Base-by-base conservation (phyloP, 2,113 vertebrate species). In the Aegypius monachus region DNA sequence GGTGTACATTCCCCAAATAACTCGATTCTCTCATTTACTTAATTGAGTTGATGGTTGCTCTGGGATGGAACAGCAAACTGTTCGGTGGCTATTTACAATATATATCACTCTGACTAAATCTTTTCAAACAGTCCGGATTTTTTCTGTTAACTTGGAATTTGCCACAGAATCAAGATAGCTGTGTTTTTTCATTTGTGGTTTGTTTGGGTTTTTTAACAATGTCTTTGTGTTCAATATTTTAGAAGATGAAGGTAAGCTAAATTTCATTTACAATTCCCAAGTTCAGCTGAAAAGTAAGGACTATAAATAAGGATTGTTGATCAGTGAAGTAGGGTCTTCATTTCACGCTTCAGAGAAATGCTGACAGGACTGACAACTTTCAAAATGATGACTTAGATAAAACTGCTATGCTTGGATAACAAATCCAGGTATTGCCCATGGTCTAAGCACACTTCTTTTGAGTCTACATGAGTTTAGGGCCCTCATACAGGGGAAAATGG, bases 1-100 rank as follows among this genome's bases (percentile, higher is more conserved):
- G 92, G 83, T 95, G 86, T 79, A 36, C 83, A 86, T 95, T 95
- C 90, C 75, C 56, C 47, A 55, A 86, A 92, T 96, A 96, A 80
- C 88, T 90, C 3, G 3, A 81, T 96, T 93, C 43, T 93, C 73
- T 87, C 68, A 32, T 88, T 95, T 92, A 20, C 65, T 91, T 94
- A 96, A 97, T 93, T 93, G 77, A 93, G 68, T 32, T 91, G 96
- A 88, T 93, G 83, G 72, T 29, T 86, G 71, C 68, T 78, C 43
- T 94, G 90, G 95, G 82, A 81, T 68, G 48, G 63, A 96, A 34
- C 10, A 56, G 80, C 68, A 86, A 88, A 81, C 42, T 52, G 45
- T 90, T 93, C 34, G 31, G 47, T 88, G 65, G 40, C 59, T 94
- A 19, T 63, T 90, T 90, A 67, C 21, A 86, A 52, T 74, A 86